These are phyloP conservation scores for Thecocarcelia acutangulata DNA, from an alignment of 2,888 invertebrate species.

Conservation along the genomic window DNA sequence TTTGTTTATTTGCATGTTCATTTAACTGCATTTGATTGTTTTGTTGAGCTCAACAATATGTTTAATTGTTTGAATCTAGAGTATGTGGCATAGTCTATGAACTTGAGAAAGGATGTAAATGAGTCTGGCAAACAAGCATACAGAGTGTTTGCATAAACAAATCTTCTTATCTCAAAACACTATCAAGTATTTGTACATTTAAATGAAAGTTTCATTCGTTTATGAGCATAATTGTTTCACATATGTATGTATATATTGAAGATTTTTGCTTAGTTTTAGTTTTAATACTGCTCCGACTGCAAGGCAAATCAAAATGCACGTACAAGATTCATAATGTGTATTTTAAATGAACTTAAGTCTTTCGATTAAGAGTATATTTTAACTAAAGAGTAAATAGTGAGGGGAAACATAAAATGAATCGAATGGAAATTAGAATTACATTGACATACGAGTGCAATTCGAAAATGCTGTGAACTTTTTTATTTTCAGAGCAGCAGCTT, in stretches of 20 bases:
- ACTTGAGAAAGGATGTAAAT: constrained; percentile 9
- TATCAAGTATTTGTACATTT: neutral
- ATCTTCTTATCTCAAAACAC: constrained; percentile 8
- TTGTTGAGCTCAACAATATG: constrained; percentile 26
- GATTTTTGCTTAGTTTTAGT: constrained; percentile 26
- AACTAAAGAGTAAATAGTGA: neutral
- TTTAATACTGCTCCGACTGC: constrained; percentile 13
- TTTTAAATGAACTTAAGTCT: constrained; percentile 56
- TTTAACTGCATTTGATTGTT: constrained; percentile 21
- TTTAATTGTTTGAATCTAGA: constrained; percentile 16
- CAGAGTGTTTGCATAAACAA: constrained; percentile 9
- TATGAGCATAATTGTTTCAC: constrained; percentile 6
- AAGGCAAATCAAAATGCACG: constrained; percentile 31
- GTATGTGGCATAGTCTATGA: neutral
- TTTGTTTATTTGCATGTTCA: constrained; percentile 26
- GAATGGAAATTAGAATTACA: too few species aligned
- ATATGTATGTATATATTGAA: neutral
- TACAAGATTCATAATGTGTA: neutral
- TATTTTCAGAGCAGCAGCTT: too few species aligned
- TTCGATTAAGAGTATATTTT: constrained; percentile 7
- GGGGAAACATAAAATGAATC: too few species aligned
- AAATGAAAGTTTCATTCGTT: constrained; percentile 1
- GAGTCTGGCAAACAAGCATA: neutral
- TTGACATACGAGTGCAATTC: too few species aligned
- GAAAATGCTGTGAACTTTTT: too few species aligned